Conservation (phyloP, 2,113 vertebrate species). For the Apeltes quadracus region DNA sequence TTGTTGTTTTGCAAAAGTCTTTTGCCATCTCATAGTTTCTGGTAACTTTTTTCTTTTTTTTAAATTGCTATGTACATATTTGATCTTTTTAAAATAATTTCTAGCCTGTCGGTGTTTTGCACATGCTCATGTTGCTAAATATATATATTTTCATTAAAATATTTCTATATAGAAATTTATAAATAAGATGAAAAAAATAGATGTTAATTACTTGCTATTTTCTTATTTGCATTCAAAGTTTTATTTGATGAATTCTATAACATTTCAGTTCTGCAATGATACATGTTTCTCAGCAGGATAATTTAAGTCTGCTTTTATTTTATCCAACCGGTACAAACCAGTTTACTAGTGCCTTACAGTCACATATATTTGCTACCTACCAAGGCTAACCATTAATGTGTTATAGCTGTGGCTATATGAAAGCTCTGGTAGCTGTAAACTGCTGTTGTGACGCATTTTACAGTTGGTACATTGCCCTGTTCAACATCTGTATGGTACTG, state of each 20-base stretch:
- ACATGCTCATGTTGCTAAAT: slow-evolving; percentile 61
- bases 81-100: slow-evolving; percentile 19
- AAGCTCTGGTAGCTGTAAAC: slow-evolving; percentile 15
- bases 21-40: slow-evolving; percentile 73
- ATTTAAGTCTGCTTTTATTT: slow-evolving; percentile 29
- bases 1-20: slow-evolving; percentile 85
- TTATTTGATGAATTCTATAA: slow-evolving; percentile 30
- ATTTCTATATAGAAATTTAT: slow-evolving; percentile 41
- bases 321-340: slow-evolving; percentile 20
- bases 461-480: slow-evolving; percentile 37
- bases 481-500: slow-evolving; percentile 55
- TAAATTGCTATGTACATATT: slow-evolving; percentile 35
- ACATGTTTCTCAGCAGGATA: slow-evolving; percentile 17
- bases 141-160: slow-evolving; percentile 53
- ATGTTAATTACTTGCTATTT: slow-evolving; percentile 20
- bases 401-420: slow-evolving; percentile 22
- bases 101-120: slow-evolving; percentile 59
- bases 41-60: slow-evolving; percentile 46
- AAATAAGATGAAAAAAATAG: slow-evolving; percentile 22
- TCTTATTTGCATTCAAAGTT: slow-evolving; percentile 54
- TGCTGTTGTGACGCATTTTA: slow-evolving; percentile 33
- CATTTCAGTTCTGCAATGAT: slow-evolving; percentile 56
- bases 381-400: slow-evolving; percentile 16
- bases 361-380: slow-evolving; percentile 29
- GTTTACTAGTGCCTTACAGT: slow-evolving; percentile 78